Percentiles rank a stretch among this genome's conserved stretches.
Evolutionary conservation across 1,140 invertebrate genomes (phyloP).

Genomic region (Dendroctonus valens): DNA sequence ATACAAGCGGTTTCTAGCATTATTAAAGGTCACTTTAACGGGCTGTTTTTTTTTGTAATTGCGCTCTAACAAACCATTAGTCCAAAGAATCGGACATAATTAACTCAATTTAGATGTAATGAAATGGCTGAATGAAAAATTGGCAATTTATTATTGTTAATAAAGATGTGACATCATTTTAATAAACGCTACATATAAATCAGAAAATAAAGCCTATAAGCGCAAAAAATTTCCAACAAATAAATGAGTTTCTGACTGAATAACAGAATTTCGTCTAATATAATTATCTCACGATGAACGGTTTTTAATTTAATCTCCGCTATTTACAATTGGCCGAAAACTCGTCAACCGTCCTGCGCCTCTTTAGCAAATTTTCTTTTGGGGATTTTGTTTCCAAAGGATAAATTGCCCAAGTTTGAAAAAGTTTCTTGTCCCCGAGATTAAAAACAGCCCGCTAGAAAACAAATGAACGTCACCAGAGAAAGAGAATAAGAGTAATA

Average conservation of each 20-base stretch:
- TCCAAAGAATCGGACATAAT: no score
- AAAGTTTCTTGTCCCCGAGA: slow-evolving; percentile 45
- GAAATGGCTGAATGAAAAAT: no score
- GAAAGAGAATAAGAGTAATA: slow-evolving; percentile 48
- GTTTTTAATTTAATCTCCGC: slow-evolving; percentile 22
- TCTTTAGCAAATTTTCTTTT: slow-evolving; percentile 15
- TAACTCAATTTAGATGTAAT: no score
- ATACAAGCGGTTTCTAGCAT: no score
- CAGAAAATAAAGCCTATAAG: no score
- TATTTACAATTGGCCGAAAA: slow-evolving; percentile 29
- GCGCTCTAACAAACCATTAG: no score
- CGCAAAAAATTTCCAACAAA: no score
- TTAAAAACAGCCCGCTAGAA: slow-evolving; percentile 49
- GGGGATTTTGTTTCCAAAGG: slow-evolving; percentile 18
- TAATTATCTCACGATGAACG: slow-evolving; percentile 14
- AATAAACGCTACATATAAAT: no score
- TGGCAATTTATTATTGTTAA: no score
- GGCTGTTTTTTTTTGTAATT: no score
- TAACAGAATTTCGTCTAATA: slow-evolving; percentile 7
- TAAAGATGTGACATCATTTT: no score
- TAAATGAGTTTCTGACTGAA: not conserved
- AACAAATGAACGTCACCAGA: slow-evolving; percentile 48
- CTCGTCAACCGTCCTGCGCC: slow-evolving; percentile 1
- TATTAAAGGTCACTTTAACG: no score
- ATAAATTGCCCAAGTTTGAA: slow-evolving; percentile 47